Evolutionary conservation across 35 echinoderm and acorn worm species (phyloP).

Genomic region (Strongylocentrotus purpuratus): DNA sequence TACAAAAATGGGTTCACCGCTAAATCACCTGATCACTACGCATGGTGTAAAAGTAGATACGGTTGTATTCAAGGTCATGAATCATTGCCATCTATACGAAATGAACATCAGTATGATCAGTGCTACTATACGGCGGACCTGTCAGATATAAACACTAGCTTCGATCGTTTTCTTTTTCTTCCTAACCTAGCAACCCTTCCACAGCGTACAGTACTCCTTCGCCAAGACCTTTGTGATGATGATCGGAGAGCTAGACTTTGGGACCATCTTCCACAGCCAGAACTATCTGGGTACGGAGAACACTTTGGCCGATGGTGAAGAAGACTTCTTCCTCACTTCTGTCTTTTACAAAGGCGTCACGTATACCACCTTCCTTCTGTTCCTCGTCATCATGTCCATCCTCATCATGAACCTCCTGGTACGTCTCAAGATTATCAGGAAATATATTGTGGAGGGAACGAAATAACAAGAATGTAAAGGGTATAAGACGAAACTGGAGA

Average conservation of each 20-base stretch:
- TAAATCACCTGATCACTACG: neutral
- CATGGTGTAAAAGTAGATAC: neutral
- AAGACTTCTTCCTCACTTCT: conserved; percentile 44
- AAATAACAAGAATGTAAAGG: neutral
- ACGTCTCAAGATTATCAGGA: neutral
- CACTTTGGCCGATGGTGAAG: neutral
- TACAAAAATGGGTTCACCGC: too few species aligned
- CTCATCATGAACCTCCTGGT: conserved; percentile 72
- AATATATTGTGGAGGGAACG: neutral
- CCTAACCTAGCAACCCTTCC: conserved; percentile 52
- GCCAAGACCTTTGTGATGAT: conserved; percentile 73
- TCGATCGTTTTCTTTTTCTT: neutral
- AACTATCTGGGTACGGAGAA: conserved; percentile 51
- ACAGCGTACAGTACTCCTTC: conserved; percentile 33
- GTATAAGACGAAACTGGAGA: neutral
- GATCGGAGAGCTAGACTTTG: conserved; percentile 71
- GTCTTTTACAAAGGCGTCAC: conserved; percentile 57
- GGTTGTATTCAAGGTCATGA: neutral
- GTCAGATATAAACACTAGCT: neutral
- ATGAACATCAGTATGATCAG: neutral
- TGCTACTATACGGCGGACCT: neutral
- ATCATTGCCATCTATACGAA: neutral
- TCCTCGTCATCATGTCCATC: conserved; percentile 70
- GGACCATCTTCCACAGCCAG: conserved; percentile 53
- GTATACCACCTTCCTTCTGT: conserved; percentile 50